phyloP scores from a whole-genome alignment of 2,797 vertebrate genomes.

The Naso thynnoides region DNA sequence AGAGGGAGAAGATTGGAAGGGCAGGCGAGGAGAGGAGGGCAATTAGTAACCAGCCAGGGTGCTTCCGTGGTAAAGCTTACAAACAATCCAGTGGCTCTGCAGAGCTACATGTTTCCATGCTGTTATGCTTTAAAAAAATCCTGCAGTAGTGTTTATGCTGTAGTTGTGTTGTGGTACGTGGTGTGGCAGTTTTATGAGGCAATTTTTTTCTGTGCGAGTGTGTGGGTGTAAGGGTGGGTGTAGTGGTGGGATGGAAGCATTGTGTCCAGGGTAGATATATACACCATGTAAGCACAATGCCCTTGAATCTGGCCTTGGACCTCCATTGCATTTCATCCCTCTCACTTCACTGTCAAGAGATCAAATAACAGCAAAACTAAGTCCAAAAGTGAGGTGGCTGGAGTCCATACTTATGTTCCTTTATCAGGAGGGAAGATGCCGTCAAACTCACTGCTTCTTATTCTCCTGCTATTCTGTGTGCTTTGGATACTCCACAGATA shows the following conservation, averaged over 20 bases:
- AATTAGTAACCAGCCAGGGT: slow-evolving; percentile 53
- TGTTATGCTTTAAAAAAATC: slow-evolving; percentile 16
- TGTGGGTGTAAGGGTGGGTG: slow-evolving; percentile 38
- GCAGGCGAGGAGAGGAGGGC: slow-evolving; percentile 5
- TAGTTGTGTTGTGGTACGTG: slow-evolving; percentile 42
- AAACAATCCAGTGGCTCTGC: slow-evolving; percentile 19
- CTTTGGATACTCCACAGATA: neutral
- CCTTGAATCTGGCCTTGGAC: slow-evolving; percentile 72
- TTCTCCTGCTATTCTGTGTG: neutral
- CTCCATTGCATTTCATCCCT: slow-evolving; percentile 53
- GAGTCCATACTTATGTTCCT: slow-evolving; percentile 28
- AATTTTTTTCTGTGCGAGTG: slow-evolving; percentile 54
- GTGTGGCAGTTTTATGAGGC: slow-evolving; percentile 72
- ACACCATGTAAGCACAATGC: slow-evolving; percentile 54
- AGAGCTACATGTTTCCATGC: slow-evolving; percentile 8
- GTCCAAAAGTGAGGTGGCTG: slow-evolving; percentile 36
- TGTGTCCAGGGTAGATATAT: slow-evolving; percentile 54
- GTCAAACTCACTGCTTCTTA: slow-evolving; percentile 5
- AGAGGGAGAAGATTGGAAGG: neutral
- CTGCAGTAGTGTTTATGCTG: slow-evolving; percentile 39
- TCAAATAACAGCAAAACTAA: slow-evolving; percentile 50
- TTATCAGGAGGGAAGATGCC: neutral
- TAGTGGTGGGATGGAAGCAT: slow-evolving; percentile 9
- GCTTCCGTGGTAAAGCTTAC: slow-evolving; percentile 25
- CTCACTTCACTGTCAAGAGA: slow-evolving; percentile 50